These are phyloP conservation scores for Athene cunicularia DNA, from an alignment of 2,113 vertebrate genomes.

Conservation along the genomic window DNA sequence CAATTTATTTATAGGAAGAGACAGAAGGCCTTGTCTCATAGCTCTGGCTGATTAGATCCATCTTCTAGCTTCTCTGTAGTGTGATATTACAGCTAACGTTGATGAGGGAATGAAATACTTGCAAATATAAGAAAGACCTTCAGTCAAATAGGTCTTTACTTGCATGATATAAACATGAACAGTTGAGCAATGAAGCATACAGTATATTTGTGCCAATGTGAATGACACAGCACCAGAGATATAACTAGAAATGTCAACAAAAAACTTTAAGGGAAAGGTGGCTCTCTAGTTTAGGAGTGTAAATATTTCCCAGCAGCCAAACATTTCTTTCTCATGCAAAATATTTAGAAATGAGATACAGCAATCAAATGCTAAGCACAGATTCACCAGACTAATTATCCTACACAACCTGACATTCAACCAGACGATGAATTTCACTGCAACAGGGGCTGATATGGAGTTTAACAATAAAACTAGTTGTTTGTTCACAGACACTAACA, in stretches of 20 bases:
- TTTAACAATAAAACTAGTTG: background rate
- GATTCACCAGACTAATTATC: background rate
- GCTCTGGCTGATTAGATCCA: background rate
- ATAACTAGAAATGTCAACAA: background rate
- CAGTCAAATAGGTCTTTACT: background rate
- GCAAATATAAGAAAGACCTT: background rate
- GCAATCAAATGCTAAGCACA: background rate
- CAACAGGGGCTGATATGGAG: background rate
- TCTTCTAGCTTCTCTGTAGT: background rate
- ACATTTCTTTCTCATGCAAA: background rate
- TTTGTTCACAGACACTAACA: background rate
- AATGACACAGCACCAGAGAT: background rate
- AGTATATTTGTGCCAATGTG: background rate
- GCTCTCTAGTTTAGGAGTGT: background rate
- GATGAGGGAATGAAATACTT: background rate
- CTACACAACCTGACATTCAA: background rate
- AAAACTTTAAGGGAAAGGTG: background rate
- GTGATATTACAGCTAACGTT: background rate
- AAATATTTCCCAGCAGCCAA: background rate
- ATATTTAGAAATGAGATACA: background rate
- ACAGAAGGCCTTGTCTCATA: background rate
- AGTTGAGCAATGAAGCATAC: background rate
- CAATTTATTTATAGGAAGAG: background rate
- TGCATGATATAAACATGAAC: background rate
- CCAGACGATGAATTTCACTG: background rate